A percentile compares a stretch with the other conserved stretches of the same genome.
These are phyloP conservation scores for Morinoia aosen DNA, from an alignment of 2,888 invertebrate genomes.

Conservation along the genomic window DNA sequence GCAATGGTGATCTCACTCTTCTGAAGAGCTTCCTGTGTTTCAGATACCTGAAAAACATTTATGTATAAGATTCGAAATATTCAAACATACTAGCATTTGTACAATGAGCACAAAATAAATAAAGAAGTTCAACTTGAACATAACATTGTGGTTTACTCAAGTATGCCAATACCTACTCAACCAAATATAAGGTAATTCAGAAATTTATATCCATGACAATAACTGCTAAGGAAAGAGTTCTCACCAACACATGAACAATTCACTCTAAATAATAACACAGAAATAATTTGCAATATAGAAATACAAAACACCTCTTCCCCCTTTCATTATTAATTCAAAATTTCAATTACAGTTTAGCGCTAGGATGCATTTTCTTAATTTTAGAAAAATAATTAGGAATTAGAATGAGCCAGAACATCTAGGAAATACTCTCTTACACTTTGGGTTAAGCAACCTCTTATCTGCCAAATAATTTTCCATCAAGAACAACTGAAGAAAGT, in stretches of 20 bases:
- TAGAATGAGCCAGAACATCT: not conserved
- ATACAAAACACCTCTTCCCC: too few relatives aligned
- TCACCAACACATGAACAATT: too few relatives aligned
- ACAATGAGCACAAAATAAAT: not conserved
- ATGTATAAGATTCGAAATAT: not conserved
- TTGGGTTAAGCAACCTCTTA: too few relatives aligned
- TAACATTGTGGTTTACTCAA: not conserved
- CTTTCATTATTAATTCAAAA: not conserved
- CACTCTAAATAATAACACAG: not conserved
- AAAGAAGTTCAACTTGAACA: not conserved
- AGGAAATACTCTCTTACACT: not conserved
- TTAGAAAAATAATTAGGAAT: not conserved
- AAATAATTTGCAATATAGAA: not conserved
- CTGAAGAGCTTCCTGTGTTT: slow-evolving; percentile 36
- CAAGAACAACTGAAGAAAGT: too few relatives aligned
- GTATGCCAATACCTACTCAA: not conserved
- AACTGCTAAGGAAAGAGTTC: too few relatives aligned
- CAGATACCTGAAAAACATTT: slow-evolving; percentile 22
- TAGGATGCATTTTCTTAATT: not conserved
- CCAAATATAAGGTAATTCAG: too few relatives aligned
- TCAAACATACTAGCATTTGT: not conserved
- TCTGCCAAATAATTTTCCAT: too few relatives aligned
- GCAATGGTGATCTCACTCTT: slow-evolving; percentile 44
- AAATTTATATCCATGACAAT: too few relatives aligned
- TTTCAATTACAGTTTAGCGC: not conserved